phyloP scores from a whole-genome alignment of 1,140 invertebrate genomes.

The Melitaea cinxia region DNA sequence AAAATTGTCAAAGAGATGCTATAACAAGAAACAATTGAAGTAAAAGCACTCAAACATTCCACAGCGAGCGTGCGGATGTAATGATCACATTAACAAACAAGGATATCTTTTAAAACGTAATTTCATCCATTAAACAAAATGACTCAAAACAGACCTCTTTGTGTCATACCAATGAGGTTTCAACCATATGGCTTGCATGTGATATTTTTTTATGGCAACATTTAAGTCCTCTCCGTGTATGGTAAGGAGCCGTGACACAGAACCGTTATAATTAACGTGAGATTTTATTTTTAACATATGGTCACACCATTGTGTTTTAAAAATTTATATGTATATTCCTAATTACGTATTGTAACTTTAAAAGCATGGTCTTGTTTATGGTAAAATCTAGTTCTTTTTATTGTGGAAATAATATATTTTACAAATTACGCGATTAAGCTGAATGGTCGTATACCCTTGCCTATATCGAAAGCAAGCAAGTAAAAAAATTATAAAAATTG shows the following conservation, averaged over 20 bases:
- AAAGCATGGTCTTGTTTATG: background rate
- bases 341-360: background rate
- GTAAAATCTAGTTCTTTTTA: background rate
- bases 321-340: background rate
- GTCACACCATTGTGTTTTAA: slow-evolving; percentile 18
- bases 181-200: slow-evolving; percentile 58
- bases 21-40: background rate
- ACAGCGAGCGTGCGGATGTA: background rate
- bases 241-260: slow-evolving; percentile 55
- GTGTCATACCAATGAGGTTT: slow-evolving; percentile 27
- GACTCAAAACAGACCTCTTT: slow-evolving; percentile 15
- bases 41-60: background rate
- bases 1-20: too few relatives aligned
- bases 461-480: too few relatives aligned
- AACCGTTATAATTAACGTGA: slow-evolving; percentile 15
- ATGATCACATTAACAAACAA: background rate
- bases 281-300: slow-evolving; percentile 36
- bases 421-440: too few relatives aligned
- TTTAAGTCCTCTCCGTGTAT: slow-evolving; percentile 43
- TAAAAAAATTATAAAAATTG: too few relatives aligned
- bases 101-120: background rate
- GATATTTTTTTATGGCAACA: slow-evolving; percentile 48
- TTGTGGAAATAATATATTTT: too few relatives aligned
- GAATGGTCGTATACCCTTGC: too few relatives aligned
- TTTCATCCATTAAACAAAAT: slow-evolving; percentile 13